A percentile compares a stretch with the other conserved stretches of the same genome.
Evolutionary conservation across 2,113 vertebrate genomes (phyloP).

Genomic region (Labeo rohita): DNA sequence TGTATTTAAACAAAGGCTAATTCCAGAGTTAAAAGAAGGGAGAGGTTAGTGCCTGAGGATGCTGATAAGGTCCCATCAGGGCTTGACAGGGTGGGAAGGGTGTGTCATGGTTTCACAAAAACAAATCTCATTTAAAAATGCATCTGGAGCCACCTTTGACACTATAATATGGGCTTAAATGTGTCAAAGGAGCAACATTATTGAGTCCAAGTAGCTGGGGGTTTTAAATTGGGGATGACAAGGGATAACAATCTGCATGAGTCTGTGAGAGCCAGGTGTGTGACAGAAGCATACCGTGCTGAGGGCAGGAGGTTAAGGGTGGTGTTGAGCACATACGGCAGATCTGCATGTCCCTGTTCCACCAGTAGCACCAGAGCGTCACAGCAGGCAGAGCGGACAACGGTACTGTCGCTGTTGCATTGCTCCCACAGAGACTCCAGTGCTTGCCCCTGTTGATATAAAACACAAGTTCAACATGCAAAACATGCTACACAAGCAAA

Average conservation of each 20-base stretch:
- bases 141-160: background rate
- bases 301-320: slow-evolving; percentile 91
- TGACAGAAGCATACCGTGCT: slow-evolving; percentile 77
- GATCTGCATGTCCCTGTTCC: slow-evolving; percentile 86
- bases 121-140: background rate
- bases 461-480: slow-evolving; percentile 17
- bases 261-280: background rate
- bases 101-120: background rate
- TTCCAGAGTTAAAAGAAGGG: slow-evolving; percentile 7
- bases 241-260: background rate
- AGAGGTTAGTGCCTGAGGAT: background rate
- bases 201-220: background rate
- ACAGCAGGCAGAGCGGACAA: slow-evolving; percentile 85
- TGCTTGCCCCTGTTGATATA: slow-evolving; percentile 79
- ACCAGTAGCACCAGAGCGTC: slow-evolving; percentile 88
- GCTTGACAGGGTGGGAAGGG: slow-evolving; percentile 13
- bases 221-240: background rate
- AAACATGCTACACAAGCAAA: background rate
- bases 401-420: slow-evolving; percentile 82
- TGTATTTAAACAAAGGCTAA: background rate
- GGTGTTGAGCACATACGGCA: slow-evolving; percentile 81
- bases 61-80: slow-evolving; percentile 36
- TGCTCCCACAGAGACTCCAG: slow-evolving; percentile 91
- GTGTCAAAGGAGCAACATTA: background rate
- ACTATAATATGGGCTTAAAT: background rate